Percentiles rank a stretch among this genome's conserved stretches.
Evolutionary conservation across 2,797 vertebrate species (phyloP).

Genomic region (Emys orbicularis): DNA sequence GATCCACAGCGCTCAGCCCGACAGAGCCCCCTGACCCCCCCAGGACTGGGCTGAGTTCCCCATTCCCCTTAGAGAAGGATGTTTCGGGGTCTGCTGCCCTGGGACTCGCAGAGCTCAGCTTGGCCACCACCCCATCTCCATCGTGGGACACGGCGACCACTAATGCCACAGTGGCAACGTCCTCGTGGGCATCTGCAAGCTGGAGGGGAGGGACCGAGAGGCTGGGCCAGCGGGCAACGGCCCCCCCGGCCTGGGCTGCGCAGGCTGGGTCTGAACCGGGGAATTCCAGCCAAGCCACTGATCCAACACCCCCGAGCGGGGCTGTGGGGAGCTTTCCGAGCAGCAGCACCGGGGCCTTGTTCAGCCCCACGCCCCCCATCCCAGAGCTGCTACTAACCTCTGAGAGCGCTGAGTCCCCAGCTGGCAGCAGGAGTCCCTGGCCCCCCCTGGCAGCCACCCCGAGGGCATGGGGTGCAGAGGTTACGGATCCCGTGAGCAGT

Average conservation of each 20-base stretch:
- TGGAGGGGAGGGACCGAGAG: fast-evolving
- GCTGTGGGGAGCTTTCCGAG: not conserved
- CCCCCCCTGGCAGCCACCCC: not conserved
- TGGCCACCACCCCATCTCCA: not conserved
- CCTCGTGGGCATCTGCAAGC: not conserved
- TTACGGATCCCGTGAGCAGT: not conserved
- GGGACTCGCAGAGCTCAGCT: not conserved
- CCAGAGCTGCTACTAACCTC: not conserved
- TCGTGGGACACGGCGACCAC: not conserved
- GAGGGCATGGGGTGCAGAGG: not conserved
- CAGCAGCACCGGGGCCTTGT: not conserved
- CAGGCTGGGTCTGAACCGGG: not conserved
- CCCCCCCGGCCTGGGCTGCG: not conserved
- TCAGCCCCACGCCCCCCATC: not conserved
- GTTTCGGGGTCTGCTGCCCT: not conserved
- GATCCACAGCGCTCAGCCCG: not conserved
- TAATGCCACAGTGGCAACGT: fast-evolving
- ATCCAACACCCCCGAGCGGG: not conserved
- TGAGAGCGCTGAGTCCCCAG: fast-evolving
- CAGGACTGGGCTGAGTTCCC: not conserved
- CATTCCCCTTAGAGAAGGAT: not conserved
- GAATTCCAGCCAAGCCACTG: not conserved
- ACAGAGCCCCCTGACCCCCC: fast-evolving
- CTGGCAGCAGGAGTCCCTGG: not conserved
- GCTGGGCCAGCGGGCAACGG: fast-evolving